These are phyloP conservation scores for Dendrophyllia cribrosa DNA, from an alignment of 64 coral and sea anemone species.

Conservation along the genomic window DNA sequence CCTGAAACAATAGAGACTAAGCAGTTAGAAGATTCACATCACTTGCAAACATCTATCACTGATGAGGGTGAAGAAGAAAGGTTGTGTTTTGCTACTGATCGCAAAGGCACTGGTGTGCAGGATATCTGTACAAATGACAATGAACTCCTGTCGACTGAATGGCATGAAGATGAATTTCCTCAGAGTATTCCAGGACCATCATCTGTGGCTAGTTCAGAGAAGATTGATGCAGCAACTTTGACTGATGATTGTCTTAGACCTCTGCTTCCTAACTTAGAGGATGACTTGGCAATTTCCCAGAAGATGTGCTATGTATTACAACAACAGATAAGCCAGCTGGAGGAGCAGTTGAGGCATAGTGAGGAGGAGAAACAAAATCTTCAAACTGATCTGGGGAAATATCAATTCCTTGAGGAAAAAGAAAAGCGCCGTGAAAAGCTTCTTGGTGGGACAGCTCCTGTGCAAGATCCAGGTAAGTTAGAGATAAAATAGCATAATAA, in stretches of 20 bases:
- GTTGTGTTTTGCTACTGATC: not conserved
- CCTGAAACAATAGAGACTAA: not conserved
- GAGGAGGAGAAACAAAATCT: not conserved
- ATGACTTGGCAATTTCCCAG: not conserved
- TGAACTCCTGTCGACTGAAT: not conserved
- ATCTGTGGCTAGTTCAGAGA: not conserved
- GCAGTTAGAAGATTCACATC: not conserved
- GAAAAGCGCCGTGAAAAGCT: not conserved
- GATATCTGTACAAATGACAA: too few relatives aligned
- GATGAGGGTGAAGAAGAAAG: not conserved
- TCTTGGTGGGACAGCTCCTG: constrained; percentile 12
- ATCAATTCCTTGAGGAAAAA: not conserved
- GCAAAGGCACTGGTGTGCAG: not conserved
- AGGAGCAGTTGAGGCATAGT: not conserved
- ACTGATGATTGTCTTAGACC: not conserved
- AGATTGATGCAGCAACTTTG: not conserved
- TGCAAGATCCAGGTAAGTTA: not conserved
- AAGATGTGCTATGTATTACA: not conserved
- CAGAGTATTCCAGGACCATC: not conserved
- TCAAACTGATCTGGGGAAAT: not conserved
- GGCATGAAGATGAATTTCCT: not conserved
- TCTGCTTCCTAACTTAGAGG: not conserved
- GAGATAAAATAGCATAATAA: too few relatives aligned
- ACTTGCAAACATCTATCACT: not conserved
- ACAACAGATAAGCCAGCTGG: not conserved